These are phyloP conservation scores for Timema cristinae DNA, from an alignment of 2,888 invertebrate species.

Conservation along the genomic window DNA sequence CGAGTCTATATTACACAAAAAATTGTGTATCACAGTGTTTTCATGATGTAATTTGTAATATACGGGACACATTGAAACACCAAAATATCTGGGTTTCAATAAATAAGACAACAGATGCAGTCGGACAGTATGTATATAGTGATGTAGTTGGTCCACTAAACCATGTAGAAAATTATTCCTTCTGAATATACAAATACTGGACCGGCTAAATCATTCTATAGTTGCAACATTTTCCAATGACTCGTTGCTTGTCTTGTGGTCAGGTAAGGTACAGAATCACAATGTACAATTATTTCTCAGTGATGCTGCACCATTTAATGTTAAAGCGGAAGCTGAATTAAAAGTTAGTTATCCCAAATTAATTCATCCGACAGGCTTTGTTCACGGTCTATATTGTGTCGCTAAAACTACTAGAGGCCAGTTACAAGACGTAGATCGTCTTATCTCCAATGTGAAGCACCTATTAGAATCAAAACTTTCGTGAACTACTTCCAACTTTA, in stretches of 20 bases:
- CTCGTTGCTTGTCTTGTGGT: neutral
- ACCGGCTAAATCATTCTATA: neutral
- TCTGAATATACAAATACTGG: neutral
- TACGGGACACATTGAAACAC: neutral
- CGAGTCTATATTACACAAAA: too few species aligned
- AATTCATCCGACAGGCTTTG: neutral
- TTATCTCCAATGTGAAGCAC: too few species aligned
- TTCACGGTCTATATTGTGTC: neutral
- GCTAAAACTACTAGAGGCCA: neutral
- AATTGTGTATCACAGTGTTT: too few species aligned
- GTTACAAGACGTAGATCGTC: neutral
- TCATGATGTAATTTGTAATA: too few species aligned
- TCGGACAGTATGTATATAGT: too few species aligned
- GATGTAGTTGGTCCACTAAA: too few species aligned
- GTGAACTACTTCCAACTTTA: too few species aligned
- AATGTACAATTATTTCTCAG: conserved; percentile 2
- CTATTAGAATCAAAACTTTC: too few species aligned
- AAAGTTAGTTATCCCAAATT: too few species aligned
- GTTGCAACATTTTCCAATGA: neutral
- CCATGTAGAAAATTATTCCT: neutral
- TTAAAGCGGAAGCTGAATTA: neutral
- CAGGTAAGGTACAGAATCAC: neutral
- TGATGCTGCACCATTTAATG: neutral
- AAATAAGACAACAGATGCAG: too few species aligned
- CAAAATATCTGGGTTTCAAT: too few species aligned